phyloP scores from a whole-genome alignment of 2,113 vertebrate species.

The Tricholaema leucomelas region DNA sequence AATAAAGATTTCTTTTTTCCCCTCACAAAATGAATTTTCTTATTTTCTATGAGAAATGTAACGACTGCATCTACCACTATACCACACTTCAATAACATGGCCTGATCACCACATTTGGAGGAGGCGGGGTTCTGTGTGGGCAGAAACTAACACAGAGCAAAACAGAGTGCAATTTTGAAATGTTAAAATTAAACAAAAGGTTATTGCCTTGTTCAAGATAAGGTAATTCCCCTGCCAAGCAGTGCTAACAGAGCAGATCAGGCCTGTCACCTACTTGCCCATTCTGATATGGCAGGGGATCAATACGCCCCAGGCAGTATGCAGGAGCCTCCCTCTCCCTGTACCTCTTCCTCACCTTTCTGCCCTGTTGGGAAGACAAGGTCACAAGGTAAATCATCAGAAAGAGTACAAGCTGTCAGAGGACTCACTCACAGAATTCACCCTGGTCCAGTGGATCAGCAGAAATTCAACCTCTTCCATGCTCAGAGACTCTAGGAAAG shows the following conservation, averaged over 20 bases:
- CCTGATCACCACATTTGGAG: neutral
- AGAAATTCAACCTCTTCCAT: neutral
- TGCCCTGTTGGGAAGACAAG: neutral
- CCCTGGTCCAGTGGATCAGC: neutral
- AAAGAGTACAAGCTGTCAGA: neutral
- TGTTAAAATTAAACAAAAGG: constrained; percentile 24
- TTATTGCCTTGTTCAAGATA: neutral
- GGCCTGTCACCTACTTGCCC: neutral
- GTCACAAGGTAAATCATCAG: neutral
- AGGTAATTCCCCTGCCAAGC: neutral
- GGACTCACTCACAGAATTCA: neutral
- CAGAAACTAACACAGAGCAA: neutral
- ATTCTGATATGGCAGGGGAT: neutral
- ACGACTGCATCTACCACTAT: neutral
- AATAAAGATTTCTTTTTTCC: neutral
- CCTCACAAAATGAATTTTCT: neutral
- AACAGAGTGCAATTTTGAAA: neutral
- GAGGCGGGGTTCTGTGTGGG: neutral
- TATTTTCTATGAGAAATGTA: neutral
- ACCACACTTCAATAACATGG: neutral
- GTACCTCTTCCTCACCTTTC: neutral
- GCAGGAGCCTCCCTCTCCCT: neutral
- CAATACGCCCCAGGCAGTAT: neutral
- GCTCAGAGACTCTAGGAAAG: neutral
- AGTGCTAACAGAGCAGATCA: neutral